Conservation (phyloP, 2,797 vertebrate species). For the Propithecus perrieri region DNA sequence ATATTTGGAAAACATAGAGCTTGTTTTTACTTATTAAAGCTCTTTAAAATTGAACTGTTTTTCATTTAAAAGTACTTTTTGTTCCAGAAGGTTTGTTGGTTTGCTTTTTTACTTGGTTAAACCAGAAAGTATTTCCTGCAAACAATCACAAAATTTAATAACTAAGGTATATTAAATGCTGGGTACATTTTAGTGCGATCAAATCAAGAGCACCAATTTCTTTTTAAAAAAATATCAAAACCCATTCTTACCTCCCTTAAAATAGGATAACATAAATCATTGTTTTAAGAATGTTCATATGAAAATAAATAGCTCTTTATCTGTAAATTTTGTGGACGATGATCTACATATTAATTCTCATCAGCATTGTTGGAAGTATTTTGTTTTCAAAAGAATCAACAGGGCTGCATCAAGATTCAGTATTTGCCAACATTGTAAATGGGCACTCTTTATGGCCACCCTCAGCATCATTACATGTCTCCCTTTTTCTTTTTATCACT, state of each 20-base stretch:
- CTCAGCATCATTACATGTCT: background rate
- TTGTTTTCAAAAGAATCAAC: background rate
- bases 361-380: background rate
- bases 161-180: background rate
- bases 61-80: background rate
- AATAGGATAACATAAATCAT: background rate
- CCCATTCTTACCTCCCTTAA: background rate
- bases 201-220: background rate
- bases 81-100: background rate
- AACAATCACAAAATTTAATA: background rate
- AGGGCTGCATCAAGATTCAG: background rate
- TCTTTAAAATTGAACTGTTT: background rate
- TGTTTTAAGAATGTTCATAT: background rate
- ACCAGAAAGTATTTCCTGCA: background rate
- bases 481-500: background rate
- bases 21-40: background rate
- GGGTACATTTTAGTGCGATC: background rate
- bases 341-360: background rate
- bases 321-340: background rate
- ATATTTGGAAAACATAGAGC: background rate
- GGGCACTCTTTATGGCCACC: background rate
- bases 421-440: background rate
- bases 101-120: background rate
- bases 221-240: background rate
- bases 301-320: background rate